Evolutionary conservation across 2,113 vertebrate species (phyloP), one percentile per base, ranked within the genome.

Genomic region (Elaphurus davidianus): DNA sequence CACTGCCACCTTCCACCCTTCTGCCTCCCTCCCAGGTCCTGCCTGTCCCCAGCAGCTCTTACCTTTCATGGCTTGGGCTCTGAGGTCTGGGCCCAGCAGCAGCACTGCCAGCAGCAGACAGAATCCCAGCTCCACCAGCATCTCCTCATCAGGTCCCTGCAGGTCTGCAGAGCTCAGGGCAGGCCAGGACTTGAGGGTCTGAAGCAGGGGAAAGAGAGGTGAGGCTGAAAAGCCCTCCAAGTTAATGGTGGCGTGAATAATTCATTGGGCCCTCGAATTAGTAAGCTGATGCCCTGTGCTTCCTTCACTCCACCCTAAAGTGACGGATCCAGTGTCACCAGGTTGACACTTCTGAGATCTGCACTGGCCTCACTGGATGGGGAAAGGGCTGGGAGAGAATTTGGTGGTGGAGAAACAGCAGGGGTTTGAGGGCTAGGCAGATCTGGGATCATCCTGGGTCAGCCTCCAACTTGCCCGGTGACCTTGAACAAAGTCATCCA

Each of bases 231-330:
- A 97, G 97, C 82, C 98, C 98, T 98, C 96, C 98, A 97, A 99
- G 99, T 99, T 99, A 99, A 99, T 98, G 99, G 98, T 17, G 30
- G 97, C 93, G 98, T 99, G 98, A 99, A 99, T 99, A 99, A 99
- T 99, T 99, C 93, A 99, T 98, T 33, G 71, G 43, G 89, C 91
- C 98, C 97, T 98, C 95, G 98, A 98, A 99, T 98, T 98, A 98
- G 99, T 98, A 99, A 99, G 97, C 98, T 83, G 99, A 99, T 99
- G 98, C 97, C 92, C 98, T 99, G 99, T 98, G 98, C 98, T 98
- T 98, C 98, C 99, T 99, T 98, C 96, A 95, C 99, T 99, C 99
- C 98, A 99, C 99, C 99, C 99, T 99, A 99, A 99, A 99, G 99
- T 99, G 99, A 98, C 98, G 97, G 99, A 99, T 99, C 99, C 99